Percentiles rank a stretch among this genome's conserved stretches.
These are phyloP conservation scores for Gopherus evgoodei DNA, from an alignment of 2,113 vertebrate genomes.

Conservation along the genomic window DNA sequence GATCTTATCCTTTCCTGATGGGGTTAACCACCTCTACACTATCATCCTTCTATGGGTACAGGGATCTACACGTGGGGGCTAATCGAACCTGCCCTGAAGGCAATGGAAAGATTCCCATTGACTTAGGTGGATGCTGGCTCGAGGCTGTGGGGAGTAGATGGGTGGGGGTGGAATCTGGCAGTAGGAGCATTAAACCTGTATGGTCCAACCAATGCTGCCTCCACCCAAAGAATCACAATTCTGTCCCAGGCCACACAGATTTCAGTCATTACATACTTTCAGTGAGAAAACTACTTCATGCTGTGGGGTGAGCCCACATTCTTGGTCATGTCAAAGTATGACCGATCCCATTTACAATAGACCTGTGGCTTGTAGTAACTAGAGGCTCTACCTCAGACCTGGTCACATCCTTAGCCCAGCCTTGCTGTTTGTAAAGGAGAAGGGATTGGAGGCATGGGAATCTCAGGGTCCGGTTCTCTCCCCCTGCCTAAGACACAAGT, in stretches of 20 bases:
- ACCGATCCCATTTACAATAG: accelerated
- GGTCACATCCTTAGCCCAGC: not conserved
- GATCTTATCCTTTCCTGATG: too few relatives aligned
- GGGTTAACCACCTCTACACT: too few relatives aligned
- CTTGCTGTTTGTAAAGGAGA: not conserved
- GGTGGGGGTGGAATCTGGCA: too few relatives aligned
- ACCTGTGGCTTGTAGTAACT: too few relatives aligned
- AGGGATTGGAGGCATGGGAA: not conserved
- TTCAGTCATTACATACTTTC: accelerated
- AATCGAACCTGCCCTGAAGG: too few relatives aligned
- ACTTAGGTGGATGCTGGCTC: too few relatives aligned
- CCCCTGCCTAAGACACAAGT: not conserved
- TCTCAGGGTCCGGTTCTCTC: not conserved
- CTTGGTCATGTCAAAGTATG: accelerated
- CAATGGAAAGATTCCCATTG: too few relatives aligned
- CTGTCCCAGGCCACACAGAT: not conserved
- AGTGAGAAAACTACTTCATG: not conserved
- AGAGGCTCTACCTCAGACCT: not conserved
- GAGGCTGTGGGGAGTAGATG: too few relatives aligned
- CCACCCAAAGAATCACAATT: not conserved
- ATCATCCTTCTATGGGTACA: too few relatives aligned
- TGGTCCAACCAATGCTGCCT: not conserved
- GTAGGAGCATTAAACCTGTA: too few relatives aligned
- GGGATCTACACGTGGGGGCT: too few relatives aligned
- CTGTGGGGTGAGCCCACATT: not conserved